phyloP scores from a whole-genome alignment of 2,113 vertebrate genomes.

The Lycaon pictus region DNA sequence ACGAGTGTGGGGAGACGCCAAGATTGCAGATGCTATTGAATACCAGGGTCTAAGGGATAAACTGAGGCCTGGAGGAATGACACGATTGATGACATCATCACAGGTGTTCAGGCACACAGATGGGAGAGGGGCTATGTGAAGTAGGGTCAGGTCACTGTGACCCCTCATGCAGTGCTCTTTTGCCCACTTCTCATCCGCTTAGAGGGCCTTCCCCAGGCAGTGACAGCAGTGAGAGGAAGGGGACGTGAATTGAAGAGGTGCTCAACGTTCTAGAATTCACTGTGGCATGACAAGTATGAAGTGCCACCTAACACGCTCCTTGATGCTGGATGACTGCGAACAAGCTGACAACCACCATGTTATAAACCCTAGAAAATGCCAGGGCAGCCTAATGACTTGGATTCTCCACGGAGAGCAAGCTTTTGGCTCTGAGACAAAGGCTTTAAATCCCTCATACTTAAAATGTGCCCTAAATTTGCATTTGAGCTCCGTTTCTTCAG shows the following conservation, averaged over 20 bases:
- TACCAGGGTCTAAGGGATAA: not conserved
- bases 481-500: not conserved
- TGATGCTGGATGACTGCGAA: not conserved
- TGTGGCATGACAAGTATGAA: not conserved
- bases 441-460: not conserved
- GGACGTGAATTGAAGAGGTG: not conserved
- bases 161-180: not conserved
- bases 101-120: not conserved
- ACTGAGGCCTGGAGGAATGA: not conserved
- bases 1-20: not conserved
- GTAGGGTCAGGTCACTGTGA: not conserved
- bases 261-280: not conserved
- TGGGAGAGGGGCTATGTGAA: no score
- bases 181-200: no score
- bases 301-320: not conserved
- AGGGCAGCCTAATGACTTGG: not conserved
- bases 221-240: not conserved
- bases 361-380: not conserved
- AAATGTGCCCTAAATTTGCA: constrained; percentile 47
- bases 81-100: not conserved
- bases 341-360: not conserved
- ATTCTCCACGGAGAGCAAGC: not conserved
- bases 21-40: not conserved
- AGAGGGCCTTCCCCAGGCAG: rapidly evolving
- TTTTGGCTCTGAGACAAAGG: constrained; percentile 44